Percentiles rank a stretch among this genome's conserved stretches.
Conservation (phyloP, 2,888 invertebrate genomes). For the Diloba caeruleocephala region DNA sequence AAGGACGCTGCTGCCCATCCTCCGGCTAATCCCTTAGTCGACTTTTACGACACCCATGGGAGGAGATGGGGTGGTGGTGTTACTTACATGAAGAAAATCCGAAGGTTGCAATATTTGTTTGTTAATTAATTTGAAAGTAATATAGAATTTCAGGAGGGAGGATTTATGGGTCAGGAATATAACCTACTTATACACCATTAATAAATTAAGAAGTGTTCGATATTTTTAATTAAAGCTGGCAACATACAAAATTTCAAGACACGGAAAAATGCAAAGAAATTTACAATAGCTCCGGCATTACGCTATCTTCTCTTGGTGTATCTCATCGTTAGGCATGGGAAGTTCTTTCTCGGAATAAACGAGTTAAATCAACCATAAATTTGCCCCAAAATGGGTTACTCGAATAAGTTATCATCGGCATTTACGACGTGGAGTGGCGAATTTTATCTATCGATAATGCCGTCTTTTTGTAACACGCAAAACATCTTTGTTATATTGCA, state of each 20-base stretch:
- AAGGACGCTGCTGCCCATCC: no score
- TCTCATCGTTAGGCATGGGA: slow-evolving; percentile 67
- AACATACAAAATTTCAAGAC: slow-evolving; percentile 24
- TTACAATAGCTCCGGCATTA: slow-evolving; percentile 56
- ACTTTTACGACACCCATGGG: no score
- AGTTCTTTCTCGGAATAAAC: slow-evolving; percentile 75
- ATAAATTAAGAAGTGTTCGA: slow-evolving; percentile 27
- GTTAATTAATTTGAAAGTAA: slow-evolving; percentile 8
- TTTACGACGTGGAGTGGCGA: slow-evolving; percentile 72
- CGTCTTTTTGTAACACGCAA: slow-evolving; percentile 56
- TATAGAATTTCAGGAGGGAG: slow-evolving; percentile 16
- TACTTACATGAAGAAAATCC: no score
- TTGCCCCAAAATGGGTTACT: slow-evolving; percentile 75
- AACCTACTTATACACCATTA: slow-evolving; percentile 9
- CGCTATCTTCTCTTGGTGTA: slow-evolving; percentile 59
- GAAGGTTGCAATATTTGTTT: slow-evolving; percentile 1
- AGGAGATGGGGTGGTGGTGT: no score
- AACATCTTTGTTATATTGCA: slow-evolving; percentile 58
- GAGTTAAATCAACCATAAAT: slow-evolving; percentile 85
- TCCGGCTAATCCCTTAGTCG: no score
- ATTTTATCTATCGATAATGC: slow-evolving; percentile 77
- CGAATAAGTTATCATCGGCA: slow-evolving; percentile 84
- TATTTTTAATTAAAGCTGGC: slow-evolving; percentile 36
- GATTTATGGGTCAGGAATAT: slow-evolving; percentile 15
- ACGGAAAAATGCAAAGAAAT: slow-evolving; percentile 48